Evolutionary conservation across 2,797 vertebrate genomes (phyloP).

Genomic region (Aeoliscus strigatus): DNA sequence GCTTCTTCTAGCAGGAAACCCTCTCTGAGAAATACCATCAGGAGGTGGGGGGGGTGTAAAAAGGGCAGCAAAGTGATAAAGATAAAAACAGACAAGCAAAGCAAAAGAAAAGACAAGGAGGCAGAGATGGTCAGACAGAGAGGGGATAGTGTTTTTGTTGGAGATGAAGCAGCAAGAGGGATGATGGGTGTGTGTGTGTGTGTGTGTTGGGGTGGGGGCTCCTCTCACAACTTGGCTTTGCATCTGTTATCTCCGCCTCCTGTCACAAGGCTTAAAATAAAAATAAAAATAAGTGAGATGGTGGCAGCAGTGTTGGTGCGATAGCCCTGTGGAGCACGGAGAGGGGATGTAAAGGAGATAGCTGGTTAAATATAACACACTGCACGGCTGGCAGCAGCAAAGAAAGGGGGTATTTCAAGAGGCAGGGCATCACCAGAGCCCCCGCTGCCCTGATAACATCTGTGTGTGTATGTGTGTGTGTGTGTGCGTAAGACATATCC

Average conservation of each 20-base stretch:
- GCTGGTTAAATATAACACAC: slow-evolving; percentile 77
- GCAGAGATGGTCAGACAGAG: slow-evolving; percentile 38
- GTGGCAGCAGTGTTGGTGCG: slow-evolving; percentile 60
- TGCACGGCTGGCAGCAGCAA: slow-evolving; percentile 70
- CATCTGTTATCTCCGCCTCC: slow-evolving; percentile 65
- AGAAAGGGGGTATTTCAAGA: slow-evolving; percentile 77
- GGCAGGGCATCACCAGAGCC: slow-evolving; percentile 76
- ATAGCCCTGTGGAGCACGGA: slow-evolving; percentile 68
- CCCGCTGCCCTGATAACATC: slow-evolving; percentile 75
- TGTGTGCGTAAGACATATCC: slow-evolving; percentile 33
- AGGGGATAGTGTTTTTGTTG: slow-evolving; percentile 37
- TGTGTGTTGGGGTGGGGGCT: slow-evolving; percentile 28
- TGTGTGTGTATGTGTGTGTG: slow-evolving; percentile 26
- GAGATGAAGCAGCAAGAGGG: slow-evolving; percentile 42
- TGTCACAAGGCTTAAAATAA: slow-evolving; percentile 73
- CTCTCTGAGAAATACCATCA: slow-evolving; percentile 36
- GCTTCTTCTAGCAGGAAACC: slow-evolving; percentile 47
- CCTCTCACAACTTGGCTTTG: slow-evolving; percentile 69
- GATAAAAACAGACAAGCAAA: slow-evolving; percentile 58
- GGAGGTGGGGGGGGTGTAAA: slow-evolving; percentile 25
- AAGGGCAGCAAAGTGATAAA: slow-evolving; percentile 53
- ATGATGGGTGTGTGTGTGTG: slow-evolving; percentile 15
- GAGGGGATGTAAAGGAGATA: slow-evolving; percentile 74
- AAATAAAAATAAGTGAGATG: slow-evolving; percentile 74
- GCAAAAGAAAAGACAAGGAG: slow-evolving; percentile 44